A percentile compares a stretch with the other conserved stretches of the same genome.
phyloP scores from a whole-genome alignment of 1,140 invertebrate species.

The Eupeodes corollae region DNA sequence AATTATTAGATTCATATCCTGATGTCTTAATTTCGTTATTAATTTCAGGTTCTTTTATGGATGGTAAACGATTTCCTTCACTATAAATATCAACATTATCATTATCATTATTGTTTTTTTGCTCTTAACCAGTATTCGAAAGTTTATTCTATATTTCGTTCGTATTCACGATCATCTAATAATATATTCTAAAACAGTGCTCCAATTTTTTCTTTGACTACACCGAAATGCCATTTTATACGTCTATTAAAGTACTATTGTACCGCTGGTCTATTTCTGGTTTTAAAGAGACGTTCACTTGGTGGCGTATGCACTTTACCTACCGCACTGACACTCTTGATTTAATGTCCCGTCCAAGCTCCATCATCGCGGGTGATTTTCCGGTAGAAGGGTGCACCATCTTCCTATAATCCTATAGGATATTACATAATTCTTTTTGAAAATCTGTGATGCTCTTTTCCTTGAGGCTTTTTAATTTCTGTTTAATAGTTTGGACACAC shows the following conservation, averaged over 20 bases:
- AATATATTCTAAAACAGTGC: conserved; percentile 12
- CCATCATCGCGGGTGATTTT: conserved; percentile 1
- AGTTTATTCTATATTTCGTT: conserved; percentile 14
- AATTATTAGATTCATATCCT: too few relatives aligned
- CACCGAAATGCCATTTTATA: conserved; percentile 11
- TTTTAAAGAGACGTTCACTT: neutral
- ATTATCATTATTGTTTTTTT: too few relatives aligned
- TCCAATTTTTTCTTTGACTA: conserved; percentile 7
- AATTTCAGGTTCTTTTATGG: too few relatives aligned
- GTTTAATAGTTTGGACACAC: conserved; percentile 5
- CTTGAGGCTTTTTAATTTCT: neutral
- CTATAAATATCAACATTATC: too few relatives aligned
- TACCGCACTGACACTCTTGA: too few relatives aligned
- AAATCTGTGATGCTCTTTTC: neutral
- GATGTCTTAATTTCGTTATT: too few relatives aligned
- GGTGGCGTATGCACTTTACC: neutral
- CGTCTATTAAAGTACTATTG: conserved; percentile 6
- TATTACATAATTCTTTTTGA: too few relatives aligned
- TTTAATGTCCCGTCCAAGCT: conserved; percentile 4
- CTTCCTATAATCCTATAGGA: too few relatives aligned
- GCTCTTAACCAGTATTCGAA: too few relatives aligned
- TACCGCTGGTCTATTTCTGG: conserved; percentile 4
- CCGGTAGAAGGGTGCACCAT: too few relatives aligned
- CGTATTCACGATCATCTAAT: conserved; percentile 11
- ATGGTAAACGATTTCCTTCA: too few relatives aligned